Evolutionary conservation across 2,888 invertebrate genomes (phyloP).

Genomic region (Luffia ferchaultella): DNA sequence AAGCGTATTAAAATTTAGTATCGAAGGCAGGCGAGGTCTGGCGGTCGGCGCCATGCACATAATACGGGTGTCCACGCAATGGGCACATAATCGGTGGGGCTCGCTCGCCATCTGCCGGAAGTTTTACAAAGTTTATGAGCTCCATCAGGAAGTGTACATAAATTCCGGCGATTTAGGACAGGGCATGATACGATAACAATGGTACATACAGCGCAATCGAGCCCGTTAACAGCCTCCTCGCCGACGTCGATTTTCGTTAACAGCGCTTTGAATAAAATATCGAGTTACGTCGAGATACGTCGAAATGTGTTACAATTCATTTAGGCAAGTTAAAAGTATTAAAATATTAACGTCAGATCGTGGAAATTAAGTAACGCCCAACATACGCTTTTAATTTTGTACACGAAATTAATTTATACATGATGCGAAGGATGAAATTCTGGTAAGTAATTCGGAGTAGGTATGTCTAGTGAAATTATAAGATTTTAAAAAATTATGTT

Average conservation of each 20-base stretch:
- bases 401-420: too few relatives aligned
- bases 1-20: neutral
- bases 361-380: too few relatives aligned
- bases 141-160: constrained; percentile 55
- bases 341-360: neutral
- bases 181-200: constrained; percentile 34
- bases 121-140: constrained; percentile 62
- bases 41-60: neutral
- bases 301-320: constrained; percentile 3
- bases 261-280: neutral
- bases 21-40: neutral
- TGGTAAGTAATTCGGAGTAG: too few relatives aligned
- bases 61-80: constrained; percentile 6
- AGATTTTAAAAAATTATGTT: too few relatives aligned
- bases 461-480: too few relatives aligned
- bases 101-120: constrained; percentile 56
- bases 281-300: neutral
- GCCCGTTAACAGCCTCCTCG: neutral
- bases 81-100: constrained; percentile 35
- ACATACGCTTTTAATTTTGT: too few relatives aligned
- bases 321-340: constrained; percentile 5
- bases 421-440: too few relatives aligned
- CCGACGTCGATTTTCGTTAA: neutral
- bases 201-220: constrained; percentile 24
- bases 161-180: constrained; percentile 46